Base-by-base conservation (phyloP, 92 coral and sea anemone species). In the Galaxea fascicularis region DNA sequence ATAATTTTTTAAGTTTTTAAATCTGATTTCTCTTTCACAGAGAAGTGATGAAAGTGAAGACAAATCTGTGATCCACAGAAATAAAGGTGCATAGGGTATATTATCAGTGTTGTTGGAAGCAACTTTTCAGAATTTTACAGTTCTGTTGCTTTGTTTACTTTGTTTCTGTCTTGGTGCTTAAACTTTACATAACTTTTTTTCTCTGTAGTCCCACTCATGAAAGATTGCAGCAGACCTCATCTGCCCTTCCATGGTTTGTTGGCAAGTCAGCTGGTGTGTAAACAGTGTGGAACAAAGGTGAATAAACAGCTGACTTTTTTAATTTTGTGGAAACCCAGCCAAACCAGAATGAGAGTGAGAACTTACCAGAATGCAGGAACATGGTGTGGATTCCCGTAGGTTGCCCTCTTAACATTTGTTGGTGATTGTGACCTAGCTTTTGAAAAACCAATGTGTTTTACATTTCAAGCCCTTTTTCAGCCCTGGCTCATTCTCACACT, bases 191-290 rank as follows among this genome's bases (percentile, higher is more conserved):
- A 29, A 4, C 4, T n/a, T 4, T 29, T 53, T 54, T 14, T 70
- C 17, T 56, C 22, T 71, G 27, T 82, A 82, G 86, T 82, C 25
- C 78, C 86, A 21, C 70, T 82, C 28, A 16, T 57, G 51, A 79
- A 73, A 69, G 80, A 83, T 28, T 91, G 95, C 62, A 79, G 52
- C 30, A 94, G 86, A 73, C 79, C 85, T 15, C 95, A 91, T 46
- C 71, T 93, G 22, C 99, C 99, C 45, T 96, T 96, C 66, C 90
- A 91, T 67, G 99, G 99, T 46, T 93, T 96, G 68, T 85, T 96
- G 65, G 99, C 99, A 28, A 96, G 98, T 76, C 98, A 96, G 86
- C 71, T 96, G 76, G 92, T 88, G 24, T 96, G 99, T 84, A 96
- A 94, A 71, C 87, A 84, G n/a, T 96, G 99, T 84, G 83, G 81